Evolutionary conservation across 2,113 vertebrate genomes (phyloP), one percentile per base, ranked within the genome.

Genomic region (Nyctibius bracteatus): DNA sequence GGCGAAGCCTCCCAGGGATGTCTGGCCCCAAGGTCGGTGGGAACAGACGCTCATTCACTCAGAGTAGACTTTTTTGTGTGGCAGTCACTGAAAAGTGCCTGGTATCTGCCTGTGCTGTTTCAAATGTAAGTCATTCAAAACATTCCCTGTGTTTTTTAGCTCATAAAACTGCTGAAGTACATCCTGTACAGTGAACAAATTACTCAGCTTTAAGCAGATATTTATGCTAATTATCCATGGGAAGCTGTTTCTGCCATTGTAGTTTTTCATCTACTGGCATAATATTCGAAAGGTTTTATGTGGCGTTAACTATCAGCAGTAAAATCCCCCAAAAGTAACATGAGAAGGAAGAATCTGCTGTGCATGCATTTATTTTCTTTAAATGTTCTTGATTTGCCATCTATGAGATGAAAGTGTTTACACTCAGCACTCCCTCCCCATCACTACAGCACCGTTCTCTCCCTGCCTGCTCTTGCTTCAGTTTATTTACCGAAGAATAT

Each of bases 401-500:
- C 66, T 43, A 57, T 70, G 70, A 73, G 82, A 80, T 95, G 91
- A 92, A 92, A 95, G 83, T 59, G 75, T 88, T 94, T 87, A 92
- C 39, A 66, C 61, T 86, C 88, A 78, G 77, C 58, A 51, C 59
- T 33, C 87, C 52, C 67, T 82, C 83, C 47, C 52, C 89, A 35
- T 20, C 86, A 79, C 84, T 91, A 87, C 65, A 25, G 65, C 88
- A 93, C 59, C 39, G 4, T 68, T 87, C 78, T 88, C 63, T 71
- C 67, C 85, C 70, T 47, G 77, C 49, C 86, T 87, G 47, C 83
- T 95, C 81, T 93, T 59, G 14, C 83, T 92, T 93, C 43, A 14
- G 59, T 97, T 96, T 96, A 96, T 97, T 97, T 95, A 90, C 88
- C 3, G 3, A 97, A 77, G 88, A 97, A 97, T 97, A 98, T 97